Percentiles rank a stretch among this genome's conserved stretches.
Evolutionary conservation across 2,797 vertebrate species (phyloP).

Genomic region (Vespertilio murinus): DNA sequence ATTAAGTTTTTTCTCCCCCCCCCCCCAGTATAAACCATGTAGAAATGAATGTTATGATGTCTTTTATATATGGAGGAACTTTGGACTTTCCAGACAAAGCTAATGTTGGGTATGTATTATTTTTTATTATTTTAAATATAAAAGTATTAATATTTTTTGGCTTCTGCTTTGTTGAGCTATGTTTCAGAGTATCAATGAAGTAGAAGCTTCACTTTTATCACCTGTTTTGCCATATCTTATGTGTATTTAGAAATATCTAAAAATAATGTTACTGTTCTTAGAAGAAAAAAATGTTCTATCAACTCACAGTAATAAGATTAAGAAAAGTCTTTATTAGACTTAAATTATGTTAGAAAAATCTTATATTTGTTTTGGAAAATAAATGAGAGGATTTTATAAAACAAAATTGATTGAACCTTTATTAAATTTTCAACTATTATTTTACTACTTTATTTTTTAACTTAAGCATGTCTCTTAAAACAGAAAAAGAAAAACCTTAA

Average conservation of each 20-base stretch:
- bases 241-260: constrained; percentile 36
- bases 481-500: constrained; percentile 18
- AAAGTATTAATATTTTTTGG: constrained; percentile 43
- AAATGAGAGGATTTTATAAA: constrained; percentile 6
- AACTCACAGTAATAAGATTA: constrained; percentile 37
- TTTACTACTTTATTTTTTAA: constrained; percentile 30
- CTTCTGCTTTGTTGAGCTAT: constrained; percentile 59
- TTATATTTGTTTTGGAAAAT: constrained; percentile 35
- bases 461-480: constrained; percentile 22
- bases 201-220: constrained; percentile 54
- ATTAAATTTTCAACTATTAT: constrained; percentile 30
- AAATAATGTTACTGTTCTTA: constrained; percentile 63
- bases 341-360: constrained; percentile 6
- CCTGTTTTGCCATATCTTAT: constrained; percentile 49
- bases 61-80: constrained; percentile 95
- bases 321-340: constrained; percentile 36
- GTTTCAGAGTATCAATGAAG: constrained; percentile 48
- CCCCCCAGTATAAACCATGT: constrained; percentile 89
- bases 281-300: constrained; percentile 38
- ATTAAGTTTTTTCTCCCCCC: constrained; percentile 50
- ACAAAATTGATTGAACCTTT: not conserved
- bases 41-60: constrained; percentile 93
- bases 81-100: constrained; percentile 91
- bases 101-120: constrained; percentile 90
- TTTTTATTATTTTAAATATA: constrained; percentile 65